phyloP scores from a whole-genome alignment of 2,888 invertebrate genomes.

The Arctia plantaginis region DNA sequence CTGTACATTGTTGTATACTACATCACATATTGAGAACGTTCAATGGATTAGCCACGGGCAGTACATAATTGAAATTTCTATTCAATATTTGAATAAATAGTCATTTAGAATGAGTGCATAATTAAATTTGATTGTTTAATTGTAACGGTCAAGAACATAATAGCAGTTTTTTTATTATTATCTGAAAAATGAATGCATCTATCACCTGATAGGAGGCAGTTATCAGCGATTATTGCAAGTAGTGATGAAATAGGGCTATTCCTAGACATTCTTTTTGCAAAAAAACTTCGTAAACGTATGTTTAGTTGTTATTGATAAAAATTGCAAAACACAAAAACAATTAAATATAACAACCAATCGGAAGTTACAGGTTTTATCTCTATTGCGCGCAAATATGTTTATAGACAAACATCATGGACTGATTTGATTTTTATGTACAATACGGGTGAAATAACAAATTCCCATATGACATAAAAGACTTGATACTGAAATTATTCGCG shows the following conservation, averaged over 20 bases:
- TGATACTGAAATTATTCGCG: not conserved
- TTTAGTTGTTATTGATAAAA: not conserved
- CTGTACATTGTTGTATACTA: slow-evolving; percentile 47
- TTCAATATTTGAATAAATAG: slow-evolving; percentile 4
- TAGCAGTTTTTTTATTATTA: not conserved
- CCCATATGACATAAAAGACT: not conserved
- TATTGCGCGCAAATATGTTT: not conserved
- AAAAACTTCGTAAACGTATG: not conserved
- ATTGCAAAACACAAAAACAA: not conserved
- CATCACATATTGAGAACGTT: slow-evolving; percentile 19
- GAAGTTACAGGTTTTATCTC: not conserved
- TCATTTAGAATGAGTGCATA: not conserved
- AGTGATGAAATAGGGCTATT: not conserved
- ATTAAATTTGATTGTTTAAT: not conserved
- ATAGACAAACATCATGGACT: not conserved
- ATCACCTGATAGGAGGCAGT: no score
- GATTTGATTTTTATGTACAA: not conserved
- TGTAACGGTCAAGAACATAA: not conserved
- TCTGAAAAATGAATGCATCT: no score
- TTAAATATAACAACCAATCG: not conserved
- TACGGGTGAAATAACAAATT: not conserved
- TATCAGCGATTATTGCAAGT: not conserved
- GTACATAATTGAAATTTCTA: slow-evolving; percentile 1
- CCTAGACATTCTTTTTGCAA: not conserved
- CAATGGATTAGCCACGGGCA: slow-evolving; percentile 18